Conservation (phyloP, 2,113 vertebrate genomes). For the Ovis canadensis region DNA sequence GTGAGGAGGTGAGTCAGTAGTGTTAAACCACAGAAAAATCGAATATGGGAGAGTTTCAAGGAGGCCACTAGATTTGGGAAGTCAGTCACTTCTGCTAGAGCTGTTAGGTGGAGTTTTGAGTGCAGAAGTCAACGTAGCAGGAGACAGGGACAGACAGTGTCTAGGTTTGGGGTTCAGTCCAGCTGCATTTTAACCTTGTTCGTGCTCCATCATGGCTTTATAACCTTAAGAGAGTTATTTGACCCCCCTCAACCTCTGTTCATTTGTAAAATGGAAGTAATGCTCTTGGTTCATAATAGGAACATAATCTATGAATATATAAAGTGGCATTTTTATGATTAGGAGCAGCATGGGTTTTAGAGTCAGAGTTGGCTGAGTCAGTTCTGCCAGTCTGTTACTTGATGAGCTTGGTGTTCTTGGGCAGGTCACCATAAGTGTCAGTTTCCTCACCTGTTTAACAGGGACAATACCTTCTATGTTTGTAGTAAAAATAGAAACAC, state of each 20-base stretch:
- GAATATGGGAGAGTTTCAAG: not conserved
- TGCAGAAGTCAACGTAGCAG: not conserved
- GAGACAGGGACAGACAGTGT: not conserved
- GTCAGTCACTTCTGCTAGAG: not conserved
- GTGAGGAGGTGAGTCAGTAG: not conserved
- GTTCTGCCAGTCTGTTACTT: not conserved
- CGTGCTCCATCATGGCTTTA: not conserved
- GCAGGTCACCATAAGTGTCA: not conserved
- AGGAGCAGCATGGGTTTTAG: not conserved
- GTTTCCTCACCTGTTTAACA: not conserved
- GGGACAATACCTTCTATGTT: not conserved
- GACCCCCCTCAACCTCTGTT: not conserved
- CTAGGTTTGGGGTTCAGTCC: not conserved
- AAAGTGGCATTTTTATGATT: not conserved
- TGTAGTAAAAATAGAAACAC: not conserved
- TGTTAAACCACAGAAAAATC: not conserved
- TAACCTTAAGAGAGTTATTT: not conserved
- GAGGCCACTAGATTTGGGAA: not conserved
- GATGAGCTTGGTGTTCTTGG: not conserved
- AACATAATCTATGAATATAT: not conserved
- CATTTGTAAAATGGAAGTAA: not conserved
- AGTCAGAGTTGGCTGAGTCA: not conserved
- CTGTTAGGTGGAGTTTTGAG: not conserved
- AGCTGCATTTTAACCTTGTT: not conserved
- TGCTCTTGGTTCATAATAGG: not conserved